Evolutionary conservation across 1,140 invertebrate genomes (phyloP), one percentile per base, ranked within the genome.

Genomic region (Heterodera schachtii): DNA sequence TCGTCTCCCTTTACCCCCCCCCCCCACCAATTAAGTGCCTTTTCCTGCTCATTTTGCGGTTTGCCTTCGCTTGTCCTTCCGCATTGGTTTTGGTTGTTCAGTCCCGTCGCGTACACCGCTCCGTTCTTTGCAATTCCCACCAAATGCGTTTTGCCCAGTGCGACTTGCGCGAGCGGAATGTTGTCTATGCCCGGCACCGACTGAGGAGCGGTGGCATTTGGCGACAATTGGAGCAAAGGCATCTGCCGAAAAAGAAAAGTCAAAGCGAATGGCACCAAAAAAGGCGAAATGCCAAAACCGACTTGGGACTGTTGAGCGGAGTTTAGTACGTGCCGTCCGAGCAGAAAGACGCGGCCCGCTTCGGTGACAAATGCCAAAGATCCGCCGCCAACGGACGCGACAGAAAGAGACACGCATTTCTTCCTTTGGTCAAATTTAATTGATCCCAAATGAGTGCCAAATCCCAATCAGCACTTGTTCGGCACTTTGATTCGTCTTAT

Each of bases 71-170:
- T 80, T 57, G 44, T 77, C 87, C 95, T 91, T 49, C 97, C 97
- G 92, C 97, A 99, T 89, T 98, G 97, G 11, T 96, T 96, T 90
- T 97, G 96, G 89, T 98, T 98, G 90, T 98, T 98, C 77, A 98
- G 94, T 1, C 97, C 97, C 91, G 97, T 98, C 1, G 96, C 96
- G 90, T 94, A 98, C 1, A 98, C 93, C 84, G 94, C 93, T 0
- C 97, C 97, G 90, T 95, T 94, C 84, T 93, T 94, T 43, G 94
- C 96, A 8, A 98, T 91, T 0, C 93, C 94, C 2, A 96, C 94
- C 73, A 94, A 94, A 90, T 98, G 97, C 11, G 96, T 96, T 92
- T 98, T 98, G 13, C 97, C 97, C 73, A 98, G 91, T 0, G 95
- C 94, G 11, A 98, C 94, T 91, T 94, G 92, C 13, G 93, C 93